Base-by-base conservation (phyloP, 2,113 vertebrate species). In the Chloebia gouldiae region DNA sequence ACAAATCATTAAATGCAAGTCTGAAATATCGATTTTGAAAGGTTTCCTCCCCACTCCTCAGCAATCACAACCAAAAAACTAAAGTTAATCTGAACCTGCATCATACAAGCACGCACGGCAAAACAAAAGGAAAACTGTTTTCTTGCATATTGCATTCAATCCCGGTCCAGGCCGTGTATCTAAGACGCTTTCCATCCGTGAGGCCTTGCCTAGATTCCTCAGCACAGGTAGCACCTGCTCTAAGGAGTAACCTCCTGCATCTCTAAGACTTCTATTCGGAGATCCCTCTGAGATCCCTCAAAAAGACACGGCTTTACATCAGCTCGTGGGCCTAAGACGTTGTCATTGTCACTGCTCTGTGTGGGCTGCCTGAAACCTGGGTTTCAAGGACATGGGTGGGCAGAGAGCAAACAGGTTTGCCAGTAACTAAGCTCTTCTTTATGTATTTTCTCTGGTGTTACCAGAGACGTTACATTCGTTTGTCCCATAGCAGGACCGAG, bases 131-230 rank as follows among this genome's bases (percentile, higher is more conserved):
- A 79, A 16, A 28, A 25, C n/a, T 13, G 20, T 30, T 44, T 35
- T 72, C 13, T 60, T 31, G 24, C 31, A 19, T 18, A 33, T 3
- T 70, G 44, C 7, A 1, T 30, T 35, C 44, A 23, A 2, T 10
- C 11, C 10, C 39, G 2, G 5, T 8, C 2, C 61, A 30, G 23
- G 51, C 4, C 4, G 27, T 20, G 18, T 33, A 9, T 44, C 7
- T 22, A 20, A 15, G 4, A 18, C 0, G 1, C 19, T 14, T 30
- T 28, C 21, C 37, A 30, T 28, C 40, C 8, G 1, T 4, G 7
- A 56, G 31, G 40, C 65, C 25, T 5, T 2, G 39, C 21, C 45
- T 8, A 9, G 16, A 24, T 9, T 37, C 3, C 56, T 33, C 20
- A 2, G 28, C n/a, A 49, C 40, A 30, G 8, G 18, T 0, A 30